Conservation (phyloP, 2,113 vertebrate genomes). For the Phocoena sinus region DNA sequence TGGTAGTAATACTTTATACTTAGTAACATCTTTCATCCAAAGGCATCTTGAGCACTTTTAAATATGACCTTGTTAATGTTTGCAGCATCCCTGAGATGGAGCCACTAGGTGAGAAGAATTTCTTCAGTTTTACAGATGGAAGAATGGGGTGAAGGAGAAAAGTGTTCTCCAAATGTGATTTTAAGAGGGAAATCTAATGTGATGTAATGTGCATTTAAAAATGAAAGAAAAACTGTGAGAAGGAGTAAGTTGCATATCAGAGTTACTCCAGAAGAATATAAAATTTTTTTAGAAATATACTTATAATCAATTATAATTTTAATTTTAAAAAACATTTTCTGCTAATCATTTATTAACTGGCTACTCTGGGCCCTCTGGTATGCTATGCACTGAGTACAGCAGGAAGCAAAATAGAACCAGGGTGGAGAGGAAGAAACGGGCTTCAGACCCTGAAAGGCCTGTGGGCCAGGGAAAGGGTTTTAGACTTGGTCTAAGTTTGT, state of each 20-base stretch:
- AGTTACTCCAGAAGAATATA: not conserved
- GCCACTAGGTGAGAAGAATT: not conserved
- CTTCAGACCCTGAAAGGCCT: too few species aligned
- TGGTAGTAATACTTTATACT: not conserved
- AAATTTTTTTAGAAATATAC: not conserved
- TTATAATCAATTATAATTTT: not conserved
- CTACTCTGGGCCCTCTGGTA: not conserved
- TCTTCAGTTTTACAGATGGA: not conserved
- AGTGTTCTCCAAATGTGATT: not conserved
- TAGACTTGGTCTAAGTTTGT: not conserved
- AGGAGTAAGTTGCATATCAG: not conserved
- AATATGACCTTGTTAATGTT: not conserved
- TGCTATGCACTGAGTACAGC: not conserved
- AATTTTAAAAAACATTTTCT: not conserved
- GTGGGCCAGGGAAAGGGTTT: not conserved
- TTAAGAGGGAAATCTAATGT: not conserved
- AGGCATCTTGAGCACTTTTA: not conserved
- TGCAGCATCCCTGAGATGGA: not conserved
- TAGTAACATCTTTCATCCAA: slow-evolving; percentile 3
- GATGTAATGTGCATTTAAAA: not conserved
- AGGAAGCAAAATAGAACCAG: not conserved
- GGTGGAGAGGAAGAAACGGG: not conserved
- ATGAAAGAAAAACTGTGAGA: not conserved
- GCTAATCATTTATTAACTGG: not conserved
- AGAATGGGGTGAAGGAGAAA: not conserved